Evolutionary conservation across 2,888 invertebrate genomes (phyloP).

Genomic region (Palloptera scutellata): DNA sequence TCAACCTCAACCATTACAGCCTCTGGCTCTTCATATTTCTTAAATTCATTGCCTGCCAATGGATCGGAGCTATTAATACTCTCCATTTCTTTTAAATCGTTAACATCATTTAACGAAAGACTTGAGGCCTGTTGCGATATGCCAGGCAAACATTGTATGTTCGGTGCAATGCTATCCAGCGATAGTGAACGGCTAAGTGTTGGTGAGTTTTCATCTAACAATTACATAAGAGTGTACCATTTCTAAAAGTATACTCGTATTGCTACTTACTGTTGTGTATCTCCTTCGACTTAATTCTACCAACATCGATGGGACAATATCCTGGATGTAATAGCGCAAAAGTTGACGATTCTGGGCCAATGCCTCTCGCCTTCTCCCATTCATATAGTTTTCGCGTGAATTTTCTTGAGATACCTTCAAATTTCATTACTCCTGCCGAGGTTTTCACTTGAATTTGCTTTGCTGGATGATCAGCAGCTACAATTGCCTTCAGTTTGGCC

Average conservation of each 20-base stretch:
- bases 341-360: slow-evolving; percentile 85
- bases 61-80: slow-evolving; percentile 55
- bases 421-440: slow-evolving; percentile 82
- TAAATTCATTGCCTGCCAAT: slow-evolving; percentile 54
- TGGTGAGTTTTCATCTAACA: slow-evolving; percentile 60
- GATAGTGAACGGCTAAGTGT: slow-evolving; percentile 77
- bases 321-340: slow-evolving; percentile 78
- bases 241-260: neutral
- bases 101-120: slow-evolving; percentile 76
- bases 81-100: slow-evolving; percentile 70
- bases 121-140: slow-evolving; percentile 77
- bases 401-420: slow-evolving; percentile 86
- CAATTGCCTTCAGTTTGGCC: slow-evolving; percentile 66
- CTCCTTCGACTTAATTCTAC: slow-evolving; percentile 56
- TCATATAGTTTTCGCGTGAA: slow-evolving; percentile 90
- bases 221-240: neutral
- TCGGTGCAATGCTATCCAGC: slow-evolving; percentile 75
- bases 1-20: slow-evolving; percentile 83
- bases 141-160: slow-evolving; percentile 58
- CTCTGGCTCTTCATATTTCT: slow-evolving; percentile 67
- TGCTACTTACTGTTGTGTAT: slow-evolving; percentile 49
- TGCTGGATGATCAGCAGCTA: slow-evolving; percentile 66
- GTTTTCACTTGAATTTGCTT: slow-evolving; percentile 84
- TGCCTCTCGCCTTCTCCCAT: slow-evolving; percentile 90
- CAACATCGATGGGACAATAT: slow-evolving; percentile 63